Evolutionary conservation across 2,113 vertebrate genomes (phyloP).

Genomic region (Apeltes quadracus): DNA sequence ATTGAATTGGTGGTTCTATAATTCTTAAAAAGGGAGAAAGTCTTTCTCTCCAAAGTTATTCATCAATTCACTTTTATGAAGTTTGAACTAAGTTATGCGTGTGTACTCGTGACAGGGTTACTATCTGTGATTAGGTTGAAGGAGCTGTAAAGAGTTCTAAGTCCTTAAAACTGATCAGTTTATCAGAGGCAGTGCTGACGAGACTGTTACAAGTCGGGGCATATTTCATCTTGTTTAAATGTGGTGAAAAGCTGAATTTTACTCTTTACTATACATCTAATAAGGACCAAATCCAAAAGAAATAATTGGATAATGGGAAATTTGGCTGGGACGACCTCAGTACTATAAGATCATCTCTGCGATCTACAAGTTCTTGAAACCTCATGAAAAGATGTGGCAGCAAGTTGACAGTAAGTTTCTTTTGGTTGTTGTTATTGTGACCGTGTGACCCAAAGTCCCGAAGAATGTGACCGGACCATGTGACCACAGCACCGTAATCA

Average conservation of each 20-base stretch:
- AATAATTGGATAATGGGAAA: background rate
- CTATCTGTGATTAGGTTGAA: background rate
- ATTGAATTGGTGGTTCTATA: background rate
- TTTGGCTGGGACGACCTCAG: background rate
- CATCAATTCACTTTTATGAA: background rate
- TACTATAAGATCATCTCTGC: background rate
- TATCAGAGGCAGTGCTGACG: background rate
- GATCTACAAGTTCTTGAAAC: background rate
- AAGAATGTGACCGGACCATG: constrained; percentile 37
- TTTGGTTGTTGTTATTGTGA: background rate
- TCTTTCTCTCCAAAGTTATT: background rate
- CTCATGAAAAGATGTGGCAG: background rate
- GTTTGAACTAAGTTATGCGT: background rate
- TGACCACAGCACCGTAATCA: constrained; percentile 63
- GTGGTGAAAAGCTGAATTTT: background rate
- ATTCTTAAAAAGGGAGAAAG: background rate
- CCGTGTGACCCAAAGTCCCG: background rate
- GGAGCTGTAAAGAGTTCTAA: background rate
- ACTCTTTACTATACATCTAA: background rate
- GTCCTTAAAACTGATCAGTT: background rate
- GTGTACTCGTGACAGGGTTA: background rate
- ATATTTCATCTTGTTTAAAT: background rate
- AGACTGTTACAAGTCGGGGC: background rate
- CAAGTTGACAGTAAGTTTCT: background rate
- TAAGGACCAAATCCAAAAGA: no score